phyloP scores from a whole-genome alignment of 2,113 vertebrate genomes.

The Ptyas mucosa region DNA sequence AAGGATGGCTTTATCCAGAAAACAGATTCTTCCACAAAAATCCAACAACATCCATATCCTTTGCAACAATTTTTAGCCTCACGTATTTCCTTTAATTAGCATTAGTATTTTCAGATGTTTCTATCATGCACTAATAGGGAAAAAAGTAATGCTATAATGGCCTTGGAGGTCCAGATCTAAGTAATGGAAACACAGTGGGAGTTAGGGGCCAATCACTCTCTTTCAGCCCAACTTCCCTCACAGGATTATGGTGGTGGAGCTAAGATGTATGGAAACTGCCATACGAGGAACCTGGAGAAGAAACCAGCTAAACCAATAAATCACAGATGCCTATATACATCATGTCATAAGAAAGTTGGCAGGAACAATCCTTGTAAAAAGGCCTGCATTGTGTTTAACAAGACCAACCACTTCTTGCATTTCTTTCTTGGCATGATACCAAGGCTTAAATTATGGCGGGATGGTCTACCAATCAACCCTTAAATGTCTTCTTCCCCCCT shows the following conservation, averaged over 20 bases:
- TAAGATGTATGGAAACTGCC: neutral
- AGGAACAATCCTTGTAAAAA: neutral
- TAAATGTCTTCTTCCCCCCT: slow-evolving; percentile 30
- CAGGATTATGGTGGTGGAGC: neutral
- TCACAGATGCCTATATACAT: neutral
- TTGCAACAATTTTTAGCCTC: too few relatives aligned
- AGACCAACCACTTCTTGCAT: neutral
- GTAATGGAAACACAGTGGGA: neutral
- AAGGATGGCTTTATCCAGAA: neutral
- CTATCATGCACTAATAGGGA: neutral
- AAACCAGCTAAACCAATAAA: neutral
- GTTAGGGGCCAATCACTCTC: neutral
- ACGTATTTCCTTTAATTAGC: neutral
- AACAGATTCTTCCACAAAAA: slow-evolving; percentile 29
- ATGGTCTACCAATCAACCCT: too few relatives aligned
- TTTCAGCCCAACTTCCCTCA: neutral
- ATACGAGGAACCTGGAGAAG: neutral
- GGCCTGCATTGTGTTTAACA: neutral
- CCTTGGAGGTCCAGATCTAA: neutral
- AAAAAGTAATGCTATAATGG: neutral
- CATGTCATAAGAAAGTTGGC: neutral
- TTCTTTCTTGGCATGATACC: slow-evolving; percentile 16
- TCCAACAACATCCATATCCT: neutral
- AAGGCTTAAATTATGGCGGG: too few relatives aligned
- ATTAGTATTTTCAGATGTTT: neutral